Evolutionary conservation across 2,797 vertebrate species (phyloP).

Genomic region (Fundulus diaphanus): DNA sequence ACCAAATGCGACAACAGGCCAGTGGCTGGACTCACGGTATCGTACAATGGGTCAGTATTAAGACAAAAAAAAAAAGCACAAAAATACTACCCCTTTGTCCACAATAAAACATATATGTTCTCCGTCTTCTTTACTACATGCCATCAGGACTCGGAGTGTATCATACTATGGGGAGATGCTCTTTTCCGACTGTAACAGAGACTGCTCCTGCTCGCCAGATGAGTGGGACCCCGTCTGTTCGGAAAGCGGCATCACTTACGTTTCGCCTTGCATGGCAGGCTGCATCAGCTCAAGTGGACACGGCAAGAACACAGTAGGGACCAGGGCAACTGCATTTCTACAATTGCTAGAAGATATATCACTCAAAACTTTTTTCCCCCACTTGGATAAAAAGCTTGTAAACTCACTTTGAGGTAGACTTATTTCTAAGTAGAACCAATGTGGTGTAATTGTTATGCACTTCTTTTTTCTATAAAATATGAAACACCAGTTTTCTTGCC

Average conservation of each 20-base stretch:
- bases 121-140: neutral
- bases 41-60: constrained; percentile 84
- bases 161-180: constrained; percentile 70
- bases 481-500: too few relatives aligned
- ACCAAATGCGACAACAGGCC: constrained; percentile 84
- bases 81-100: neutral
- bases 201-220: constrained; percentile 83
- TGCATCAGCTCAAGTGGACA: constrained; percentile 83
- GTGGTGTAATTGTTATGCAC: too few relatives aligned
- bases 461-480: neutral
- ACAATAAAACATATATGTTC: neutral
- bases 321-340: neutral
- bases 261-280: constrained; percentile 92
- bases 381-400: too few relatives aligned
- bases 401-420: too few relatives aligned
- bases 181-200: constrained; percentile 84
- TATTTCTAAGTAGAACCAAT: too few relatives aligned
- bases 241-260: constrained; percentile 85
- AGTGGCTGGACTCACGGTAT: constrained; percentile 83
- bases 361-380: too few relatives aligned
- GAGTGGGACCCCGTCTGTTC: constrained; percentile 94
- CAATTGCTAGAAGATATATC: neutral
- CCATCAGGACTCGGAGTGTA: constrained; percentile 77
- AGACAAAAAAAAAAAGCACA: constrained; percentile 1
- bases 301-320: constrained; percentile 85